Base-by-base conservation (phyloP, 2,888 invertebrate species). In the Amblyjoppa fuscipennis region DNA sequence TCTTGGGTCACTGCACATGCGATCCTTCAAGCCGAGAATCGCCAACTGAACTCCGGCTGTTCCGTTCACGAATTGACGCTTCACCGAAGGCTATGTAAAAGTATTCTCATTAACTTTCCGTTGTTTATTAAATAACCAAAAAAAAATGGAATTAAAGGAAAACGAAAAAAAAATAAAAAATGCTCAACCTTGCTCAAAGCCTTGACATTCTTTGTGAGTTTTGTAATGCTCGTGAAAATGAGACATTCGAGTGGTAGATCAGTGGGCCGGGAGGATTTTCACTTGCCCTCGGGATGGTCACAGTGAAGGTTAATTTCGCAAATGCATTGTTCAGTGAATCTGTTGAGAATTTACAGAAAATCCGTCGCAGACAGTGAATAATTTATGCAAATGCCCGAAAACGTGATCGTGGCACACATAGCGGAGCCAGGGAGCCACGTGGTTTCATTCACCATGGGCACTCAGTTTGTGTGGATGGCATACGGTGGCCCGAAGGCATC, bases 391-490 rank as follows among this genome's bases (percentile, higher is more conserved):
- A 91, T 89, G 77, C 86, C 76, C 69, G 83, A 68, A 79, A 89
- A 86, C 87, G 88, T 84, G 79, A 87, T 85, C 79, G 85, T 86
- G 86, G 86, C 85, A 85, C 71, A 87, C 51, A 61, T 78, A 41
- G 59, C 53, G 3, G 20, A 20, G 13, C 51, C 13, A 25, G 20
- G 34, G 16, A 34, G 41, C 66, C 11, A 64, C 56, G 25, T 20
- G 61, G 49, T 25, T 6, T 73, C 56, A 56, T 74, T 74, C 49
- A n/a, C 6, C 9, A 28, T n/a, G 49, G 16, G 78, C 56, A 69
- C 83, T 84, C 74, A 66, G 82, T 78, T 92, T 92, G 89, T 88
- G 88, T 91, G 91, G 91, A 90, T 91, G 92, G 90, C 89, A 77
- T 79, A 84, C 88, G 34, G 64, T 34, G 89, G 88, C 89, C 79